Base-by-base conservation (phyloP, 2,888 invertebrate species). In the Gymnocheta viridis region DNA sequence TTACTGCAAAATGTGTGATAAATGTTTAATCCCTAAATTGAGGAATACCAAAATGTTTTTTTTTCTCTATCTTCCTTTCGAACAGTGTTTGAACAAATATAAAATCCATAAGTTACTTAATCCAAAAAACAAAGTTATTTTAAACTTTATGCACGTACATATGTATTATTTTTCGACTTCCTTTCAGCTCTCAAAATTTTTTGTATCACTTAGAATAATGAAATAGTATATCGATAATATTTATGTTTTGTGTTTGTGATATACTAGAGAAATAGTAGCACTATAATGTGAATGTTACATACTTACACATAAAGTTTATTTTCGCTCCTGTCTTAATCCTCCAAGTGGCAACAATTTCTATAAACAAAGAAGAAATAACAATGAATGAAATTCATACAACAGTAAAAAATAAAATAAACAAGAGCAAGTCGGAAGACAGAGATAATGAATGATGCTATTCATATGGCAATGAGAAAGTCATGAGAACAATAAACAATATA, bases 281-380 rank as follows among this genome's bases (percentile, higher is more conserved):
- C 14, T 29, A 35, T 5, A 29, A 35, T 19, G 2, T 27, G 2
- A 22, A 54, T 2, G 27, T 9, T 17, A 58, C 12, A 17, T 3
- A 62, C 41, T 44, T 70, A 76, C 76, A 66, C 32, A n/a, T 24
- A 24, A 49, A 69, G 10, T 51, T 51, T 69, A 22, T 69, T 51
- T 62, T 10, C 17, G 35, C 49, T 58, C 38, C 22, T 69, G 17
- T 64, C 64, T 32, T 54, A 62, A 62, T 79, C 72, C 79, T 64
- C 9, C 24, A 32, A 64, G 12, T 64, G 62, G 79, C 64, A 79
- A 47, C 64, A 72, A 29, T 56, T 79, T 14, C 79, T 79, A 22
- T 67, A 80, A 80, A 35, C 9, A 77, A 67, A 32, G 24, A 27
- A 27, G 14, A 66, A 58, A 14, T 24, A 66, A 80, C 14, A 58